Conservation (phyloP, 2,888 invertebrate genomes). For the Protonemura montana region DNA sequence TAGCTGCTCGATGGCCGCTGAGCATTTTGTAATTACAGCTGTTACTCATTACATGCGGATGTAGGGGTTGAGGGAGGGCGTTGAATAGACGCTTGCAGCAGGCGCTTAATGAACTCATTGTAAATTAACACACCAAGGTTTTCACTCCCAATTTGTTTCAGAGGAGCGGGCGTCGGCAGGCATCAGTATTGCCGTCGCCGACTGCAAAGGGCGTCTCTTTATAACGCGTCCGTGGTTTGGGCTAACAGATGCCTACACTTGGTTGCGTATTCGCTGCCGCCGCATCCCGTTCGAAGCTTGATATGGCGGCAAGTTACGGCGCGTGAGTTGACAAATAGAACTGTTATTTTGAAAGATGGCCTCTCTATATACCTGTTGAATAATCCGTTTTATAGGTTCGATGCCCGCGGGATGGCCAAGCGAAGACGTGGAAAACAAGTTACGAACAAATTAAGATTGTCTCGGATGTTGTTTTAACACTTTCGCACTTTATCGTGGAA, state of each 20-base stretch:
- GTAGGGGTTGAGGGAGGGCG: background rate
- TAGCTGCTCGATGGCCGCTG: background rate
- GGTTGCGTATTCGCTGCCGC: background rate
- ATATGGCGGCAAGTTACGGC: background rate
- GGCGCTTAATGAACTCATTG: slow-evolving; percentile 26
- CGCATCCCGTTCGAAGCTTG: background rate
- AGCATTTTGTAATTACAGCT: background rate
- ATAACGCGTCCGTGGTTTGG: background rate
- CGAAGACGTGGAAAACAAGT: background rate
- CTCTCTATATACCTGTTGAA: background rate
- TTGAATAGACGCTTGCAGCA: background rate
- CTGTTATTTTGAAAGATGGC: slow-evolving; percentile 7
- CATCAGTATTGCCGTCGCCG: slow-evolving; percentile 19
- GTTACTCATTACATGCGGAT: slow-evolving; percentile 2
- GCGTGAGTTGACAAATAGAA: background rate
- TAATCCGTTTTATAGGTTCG: slow-evolving; percentile 3
- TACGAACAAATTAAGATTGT: background rate
- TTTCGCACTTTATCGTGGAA: background rate
- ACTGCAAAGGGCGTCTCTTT: background rate
- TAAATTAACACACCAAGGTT: slow-evolving; percentile 20
- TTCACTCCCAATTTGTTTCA: slow-evolving; percentile 28
- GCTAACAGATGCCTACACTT: background rate
- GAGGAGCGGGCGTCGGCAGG: background rate
- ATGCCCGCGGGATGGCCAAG: background rate
- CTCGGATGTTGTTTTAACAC: background rate